phyloP scores from a whole-genome alignment of 2,888 invertebrate species.

The Polydrusus tereticollis region DNA sequence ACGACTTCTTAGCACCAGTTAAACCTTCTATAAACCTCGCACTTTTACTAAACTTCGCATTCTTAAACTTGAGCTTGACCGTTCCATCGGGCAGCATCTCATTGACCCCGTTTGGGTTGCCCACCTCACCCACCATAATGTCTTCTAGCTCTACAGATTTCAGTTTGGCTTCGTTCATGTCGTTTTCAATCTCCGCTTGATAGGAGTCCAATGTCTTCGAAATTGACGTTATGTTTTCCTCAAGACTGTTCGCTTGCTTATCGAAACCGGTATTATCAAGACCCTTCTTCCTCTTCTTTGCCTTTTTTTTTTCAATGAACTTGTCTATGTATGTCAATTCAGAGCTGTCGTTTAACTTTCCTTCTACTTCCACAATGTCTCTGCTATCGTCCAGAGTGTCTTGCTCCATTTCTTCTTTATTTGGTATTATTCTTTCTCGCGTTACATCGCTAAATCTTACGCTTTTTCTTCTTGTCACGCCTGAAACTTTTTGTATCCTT shows the following conservation, averaged over 20 bases:
- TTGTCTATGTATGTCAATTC: slow-evolving; percentile 22
- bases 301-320: slow-evolving; percentile 42
- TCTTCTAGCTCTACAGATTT: slow-evolving; percentile 52
- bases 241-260: slow-evolving; percentile 50
- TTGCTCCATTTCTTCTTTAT: slow-evolving; percentile 54
- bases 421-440: slow-evolving; percentile 60
- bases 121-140: slow-evolving; percentile 59
- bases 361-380: slow-evolving; percentile 38
- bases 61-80: slow-evolving; percentile 58
- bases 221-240: slow-evolving; percentile 59
- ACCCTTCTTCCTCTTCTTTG: slow-evolving; percentile 48
- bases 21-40: slow-evolving; percentile 43
- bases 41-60: background rate
- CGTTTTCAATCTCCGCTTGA: slow-evolving; percentile 64
- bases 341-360: slow-evolving; percentile 43
- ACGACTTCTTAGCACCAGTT: slow-evolving; percentile 58
- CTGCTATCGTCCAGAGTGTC: slow-evolving; percentile 47
- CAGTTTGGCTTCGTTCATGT: slow-evolving; percentile 58
- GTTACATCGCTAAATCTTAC: slow-evolving; percentile 60
- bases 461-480: slow-evolving; percentile 51
- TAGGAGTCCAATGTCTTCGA: slow-evolving; percentile 60
- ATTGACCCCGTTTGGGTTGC: slow-evolving; percentile 57
- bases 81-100: slow-evolving; percentile 50
- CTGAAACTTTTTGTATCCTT: slow-evolving; percentile 32
- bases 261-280: slow-evolving; percentile 58